phyloP scores from a whole-genome alignment of 2,888 invertebrate species.

The Macrophya alboannulata region DNA sequence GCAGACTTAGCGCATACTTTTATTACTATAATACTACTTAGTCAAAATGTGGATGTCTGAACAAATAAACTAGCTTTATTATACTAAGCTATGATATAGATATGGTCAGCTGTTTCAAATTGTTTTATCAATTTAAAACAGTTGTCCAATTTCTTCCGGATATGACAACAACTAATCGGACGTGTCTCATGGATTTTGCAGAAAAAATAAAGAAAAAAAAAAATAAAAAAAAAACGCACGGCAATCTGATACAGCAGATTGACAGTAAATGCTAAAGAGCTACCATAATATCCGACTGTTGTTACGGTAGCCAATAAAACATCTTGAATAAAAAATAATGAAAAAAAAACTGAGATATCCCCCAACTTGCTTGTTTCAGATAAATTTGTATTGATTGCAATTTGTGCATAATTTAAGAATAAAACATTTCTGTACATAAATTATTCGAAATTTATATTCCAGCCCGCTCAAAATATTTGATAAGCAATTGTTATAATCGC shows the following conservation, averaged over 20 bases:
- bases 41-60: slow-evolving; percentile 80
- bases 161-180: slow-evolving; percentile 80
- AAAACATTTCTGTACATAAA: slow-evolving; percentile 81
- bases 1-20: slow-evolving; percentile 80
- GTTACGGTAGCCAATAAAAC: slow-evolving; percentile 75
- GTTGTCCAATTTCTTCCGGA: slow-evolving; percentile 78
- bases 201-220: slow-evolving; percentile 58
- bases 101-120: slow-evolving; percentile 72
- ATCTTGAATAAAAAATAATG: slow-evolving; percentile 58
- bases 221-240: slow-evolving; percentile 67
- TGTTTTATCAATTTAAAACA: slow-evolving; percentile 71
- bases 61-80: slow-evolving; percentile 80
- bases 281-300: slow-evolving; percentile 77
- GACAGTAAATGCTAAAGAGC: slow-evolving; percentile 76
- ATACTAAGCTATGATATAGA: slow-evolving; percentile 79
- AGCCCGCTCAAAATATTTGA: not conserved
- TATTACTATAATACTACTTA: slow-evolving; percentile 80
- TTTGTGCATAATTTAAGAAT: slow-evolving; percentile 81
- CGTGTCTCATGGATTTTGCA: slow-evolving; percentile 78
- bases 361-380: slow-evolving; percentile 81
- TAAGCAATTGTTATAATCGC: not conserved
- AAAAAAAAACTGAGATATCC: slow-evolving; percentile 79
- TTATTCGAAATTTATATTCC: slow-evolving; percentile 16
- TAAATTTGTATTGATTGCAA: slow-evolving; percentile 81
- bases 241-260: slow-evolving; percentile 75